Evolutionary conservation across 2,113 vertebrate species (phyloP), one percentile per base, ranked within the genome.

Genomic region (Gila orcuttii): DNA sequence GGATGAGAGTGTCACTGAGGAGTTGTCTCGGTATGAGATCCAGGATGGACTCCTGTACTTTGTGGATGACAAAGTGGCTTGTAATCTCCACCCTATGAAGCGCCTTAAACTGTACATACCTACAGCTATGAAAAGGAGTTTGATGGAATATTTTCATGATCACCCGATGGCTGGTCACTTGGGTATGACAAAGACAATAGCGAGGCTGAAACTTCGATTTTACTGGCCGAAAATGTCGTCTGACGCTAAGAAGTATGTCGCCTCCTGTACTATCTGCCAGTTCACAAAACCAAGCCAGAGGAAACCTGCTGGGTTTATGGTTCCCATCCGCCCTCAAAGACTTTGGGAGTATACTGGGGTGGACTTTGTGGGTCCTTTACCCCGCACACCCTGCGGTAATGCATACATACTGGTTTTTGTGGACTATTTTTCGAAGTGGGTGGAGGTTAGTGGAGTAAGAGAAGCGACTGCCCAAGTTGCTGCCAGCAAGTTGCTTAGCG

Each of bases 81-180:
- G 31, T 55, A 21, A 13, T 23, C 42, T 85, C 3, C 62, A 85
- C 13, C 76, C 59, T 0, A 19, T 85, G 45, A 79, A 78, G 10
- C 1, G 47, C n/a, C 74, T 85, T 1, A 79, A 79, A 8, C 21
- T 85, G 1, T 79, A n/a, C 23, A n/a, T 25, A 8, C 75, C 75
- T 3, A 25, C 42, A 2, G 23, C 47, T 4, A 0, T 79, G 2
- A 28, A 39, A 13, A 33, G 45, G 13, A 64, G 36, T n/a, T 15
- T 79, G 77, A 4, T 79, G 17, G 60, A 47, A 25, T 81, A 64
- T 12, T 81, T 69, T 7, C 45, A 79, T 57, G 84, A 68, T 19
- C 45, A 79, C 25, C 62, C 21, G 2, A 28, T 62, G 75, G 55
- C 84, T n/a, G 39, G 76, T 2, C 62, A 68, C 21, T 50, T 71